These are phyloP conservation scores for Lycocerus yunnanus DNA, from an alignment of 2,888 invertebrate species.

Conservation along the genomic window DNA sequence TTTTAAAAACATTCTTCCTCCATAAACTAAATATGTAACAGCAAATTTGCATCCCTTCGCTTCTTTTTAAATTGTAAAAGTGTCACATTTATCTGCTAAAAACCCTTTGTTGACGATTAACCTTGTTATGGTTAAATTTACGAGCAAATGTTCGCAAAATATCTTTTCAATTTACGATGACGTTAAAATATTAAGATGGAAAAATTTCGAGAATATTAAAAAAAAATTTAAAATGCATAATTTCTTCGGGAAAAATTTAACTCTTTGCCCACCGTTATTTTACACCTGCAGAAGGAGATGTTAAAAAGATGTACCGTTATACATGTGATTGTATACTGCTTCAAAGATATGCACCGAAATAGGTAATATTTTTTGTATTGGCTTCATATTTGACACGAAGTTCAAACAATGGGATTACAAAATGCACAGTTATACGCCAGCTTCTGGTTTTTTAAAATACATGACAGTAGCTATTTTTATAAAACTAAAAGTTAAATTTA, in stretches of 20 bases:
- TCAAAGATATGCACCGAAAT: too few relatives aligned
- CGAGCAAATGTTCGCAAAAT: background rate
- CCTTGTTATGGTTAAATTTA: background rate
- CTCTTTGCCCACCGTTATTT: background rate
- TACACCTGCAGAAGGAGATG: background rate
- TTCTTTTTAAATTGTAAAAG: constrained; percentile 6
- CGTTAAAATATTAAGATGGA: background rate
- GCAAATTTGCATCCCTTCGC: background rate
- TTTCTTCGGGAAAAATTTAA: background rate
- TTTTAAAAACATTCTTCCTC: background rate
- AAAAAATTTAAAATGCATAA: background rate
- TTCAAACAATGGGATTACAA: background rate
- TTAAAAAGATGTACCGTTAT: background rate
- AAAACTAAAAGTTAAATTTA: background rate
- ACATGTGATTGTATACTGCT: background rate
- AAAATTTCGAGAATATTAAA: background rate
- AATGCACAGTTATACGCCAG: background rate
- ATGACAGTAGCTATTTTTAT: background rate
- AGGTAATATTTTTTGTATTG: background rate
- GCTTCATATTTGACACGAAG: background rate
- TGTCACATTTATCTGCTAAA: constrained; percentile 1
- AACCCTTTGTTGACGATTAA: background rate
- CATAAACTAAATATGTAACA: background rate
- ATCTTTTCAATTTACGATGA: background rate
- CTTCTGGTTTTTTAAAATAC: background rate